Percentiles rank a stretch among this genome's conserved stretches.
These are phyloP conservation scores for Acronicta aceris DNA, from an alignment of 2,888 invertebrate genomes.

Conservation along the genomic window DNA sequence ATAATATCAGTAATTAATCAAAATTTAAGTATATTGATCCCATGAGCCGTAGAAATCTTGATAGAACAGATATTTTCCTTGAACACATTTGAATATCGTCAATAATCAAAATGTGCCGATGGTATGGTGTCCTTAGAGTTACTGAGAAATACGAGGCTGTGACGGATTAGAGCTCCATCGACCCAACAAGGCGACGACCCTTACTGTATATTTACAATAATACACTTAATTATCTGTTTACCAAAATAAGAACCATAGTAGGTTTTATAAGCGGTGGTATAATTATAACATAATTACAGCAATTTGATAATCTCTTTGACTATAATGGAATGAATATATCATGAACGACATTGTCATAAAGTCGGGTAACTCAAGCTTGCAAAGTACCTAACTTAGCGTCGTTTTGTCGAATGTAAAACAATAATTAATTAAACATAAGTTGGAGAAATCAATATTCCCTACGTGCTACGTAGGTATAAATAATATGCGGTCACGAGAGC, in stretches of 20 bases:
- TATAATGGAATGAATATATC: conserved; percentile 1
- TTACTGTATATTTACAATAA: conserved; percentile 14
- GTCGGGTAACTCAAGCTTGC: neutral
- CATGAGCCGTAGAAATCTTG: neutral
- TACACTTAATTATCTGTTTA: conserved; percentile 20
- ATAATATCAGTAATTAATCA: no score
- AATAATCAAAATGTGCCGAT: conserved; percentile 6
- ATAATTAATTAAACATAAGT: conserved; percentile 17
- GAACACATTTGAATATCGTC: conserved; percentile 4
- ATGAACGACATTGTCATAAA: no score
- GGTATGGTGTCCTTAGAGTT: conserved; percentile 9
- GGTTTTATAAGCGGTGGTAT: conserved; percentile 3
- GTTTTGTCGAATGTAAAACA: conserved; percentile 26
- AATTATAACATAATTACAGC: conserved; percentile 23
- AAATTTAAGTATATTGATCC: no score
- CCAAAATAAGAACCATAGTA: conserved; percentile 20
- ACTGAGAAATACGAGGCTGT: conserved; percentile 12
- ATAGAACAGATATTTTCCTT: conserved; percentile 7
- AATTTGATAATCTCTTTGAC: no score
- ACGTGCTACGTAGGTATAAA: conserved; percentile 11
- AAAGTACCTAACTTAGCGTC: conserved; percentile 2
- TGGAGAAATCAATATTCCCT: conserved; percentile 43
- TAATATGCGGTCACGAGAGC: conserved; percentile 41
- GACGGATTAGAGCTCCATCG: conserved; percentile 5
- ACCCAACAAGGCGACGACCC: neutral